Evolutionary conservation across 2,797 vertebrate genomes (phyloP).

Genomic region (Malacoctenus gilli): DNA sequence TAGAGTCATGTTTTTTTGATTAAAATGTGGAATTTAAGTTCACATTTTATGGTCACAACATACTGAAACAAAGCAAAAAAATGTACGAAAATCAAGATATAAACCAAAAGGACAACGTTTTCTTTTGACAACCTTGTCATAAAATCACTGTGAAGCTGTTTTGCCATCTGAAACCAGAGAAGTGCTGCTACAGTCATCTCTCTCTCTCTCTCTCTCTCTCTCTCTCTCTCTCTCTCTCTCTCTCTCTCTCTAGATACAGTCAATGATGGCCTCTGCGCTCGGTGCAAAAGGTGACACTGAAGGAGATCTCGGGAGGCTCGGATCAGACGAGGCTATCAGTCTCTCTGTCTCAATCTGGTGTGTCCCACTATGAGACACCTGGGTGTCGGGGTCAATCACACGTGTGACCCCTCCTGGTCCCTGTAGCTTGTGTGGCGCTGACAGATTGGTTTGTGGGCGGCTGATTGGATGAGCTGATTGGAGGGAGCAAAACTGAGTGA

Average conservation of each 20-base stretch:
- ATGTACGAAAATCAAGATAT: too few species aligned
- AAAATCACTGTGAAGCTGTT: too few species aligned
- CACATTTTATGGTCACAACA: too few species aligned
- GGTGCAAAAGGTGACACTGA: slow-evolving; percentile 45
- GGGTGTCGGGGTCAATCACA: slow-evolving; percentile 48
- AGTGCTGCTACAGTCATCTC: neutral
- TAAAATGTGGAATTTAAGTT: too few species aligned
- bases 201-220: slow-evolving; percentile 4
- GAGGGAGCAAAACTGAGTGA: slow-evolving; percentile 29
- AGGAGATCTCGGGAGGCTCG: slow-evolving; percentile 20
- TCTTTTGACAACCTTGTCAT: too few species aligned
- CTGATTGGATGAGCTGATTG: slow-evolving; percentile 14
- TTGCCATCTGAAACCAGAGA: too few species aligned
- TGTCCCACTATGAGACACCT: slow-evolving; percentile 11
- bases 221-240: slow-evolving; percentile 30
- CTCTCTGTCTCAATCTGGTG: slow-evolving; percentile 3
- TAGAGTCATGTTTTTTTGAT: too few species aligned
- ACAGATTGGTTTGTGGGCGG: slow-evolving; percentile 33
- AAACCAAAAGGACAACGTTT: too few species aligned
- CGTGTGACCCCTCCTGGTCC: neutral
- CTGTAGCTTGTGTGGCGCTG: slow-evolving; percentile 7
- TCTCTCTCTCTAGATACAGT: slow-evolving; percentile 49
- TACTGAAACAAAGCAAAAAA: too few species aligned
- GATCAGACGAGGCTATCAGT: slow-evolving; percentile 37
- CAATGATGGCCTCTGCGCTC: slow-evolving; percentile 36